Conservation (phyloP, 64 coral and sea anemone species). For the Acropora yongei region DNA sequence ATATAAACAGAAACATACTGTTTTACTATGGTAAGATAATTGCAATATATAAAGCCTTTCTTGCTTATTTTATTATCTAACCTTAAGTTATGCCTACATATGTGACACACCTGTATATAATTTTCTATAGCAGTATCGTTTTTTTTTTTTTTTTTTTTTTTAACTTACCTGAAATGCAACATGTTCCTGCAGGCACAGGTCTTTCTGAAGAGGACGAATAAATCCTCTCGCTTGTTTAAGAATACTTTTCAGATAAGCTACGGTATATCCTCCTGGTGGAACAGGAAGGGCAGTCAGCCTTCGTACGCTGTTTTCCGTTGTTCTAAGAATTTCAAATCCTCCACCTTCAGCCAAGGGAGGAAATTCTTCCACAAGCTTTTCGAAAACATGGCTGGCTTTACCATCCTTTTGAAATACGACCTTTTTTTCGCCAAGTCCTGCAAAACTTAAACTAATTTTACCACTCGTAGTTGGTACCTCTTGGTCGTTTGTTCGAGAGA, state of each 20-base stretch:
- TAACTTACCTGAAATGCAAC: background rate
- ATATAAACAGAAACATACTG: background rate
- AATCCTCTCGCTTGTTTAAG: background rate
- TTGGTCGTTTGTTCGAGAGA: background rate
- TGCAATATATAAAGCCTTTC: background rate
- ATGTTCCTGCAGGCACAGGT: background rate
- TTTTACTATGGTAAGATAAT: background rate
- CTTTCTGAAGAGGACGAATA: background rate
- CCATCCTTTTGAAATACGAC: conserved; percentile 24
- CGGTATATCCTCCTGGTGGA: conserved; percentile 24
- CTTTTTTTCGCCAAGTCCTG: conserved; percentile 21
- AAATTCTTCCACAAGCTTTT: conserved; percentile 25
- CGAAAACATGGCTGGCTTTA: conserved; percentile 6
- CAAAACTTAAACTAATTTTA: background rate
- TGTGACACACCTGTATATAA: background rate
- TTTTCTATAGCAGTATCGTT: background rate
- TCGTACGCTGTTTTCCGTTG: background rate
- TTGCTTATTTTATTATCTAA: background rate
- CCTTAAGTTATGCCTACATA: background rate
- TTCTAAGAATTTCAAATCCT: conserved; percentile 24
- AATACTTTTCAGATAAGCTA: conserved; percentile 18
- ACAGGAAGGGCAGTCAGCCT: background rate
- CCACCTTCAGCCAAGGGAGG: conserved; percentile 4
- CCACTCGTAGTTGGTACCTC: background rate
- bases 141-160: too few species aligned